Evolutionary conservation across 2,113 vertebrate species (phyloP).

Genomic region (Jacana jacana): DNA sequence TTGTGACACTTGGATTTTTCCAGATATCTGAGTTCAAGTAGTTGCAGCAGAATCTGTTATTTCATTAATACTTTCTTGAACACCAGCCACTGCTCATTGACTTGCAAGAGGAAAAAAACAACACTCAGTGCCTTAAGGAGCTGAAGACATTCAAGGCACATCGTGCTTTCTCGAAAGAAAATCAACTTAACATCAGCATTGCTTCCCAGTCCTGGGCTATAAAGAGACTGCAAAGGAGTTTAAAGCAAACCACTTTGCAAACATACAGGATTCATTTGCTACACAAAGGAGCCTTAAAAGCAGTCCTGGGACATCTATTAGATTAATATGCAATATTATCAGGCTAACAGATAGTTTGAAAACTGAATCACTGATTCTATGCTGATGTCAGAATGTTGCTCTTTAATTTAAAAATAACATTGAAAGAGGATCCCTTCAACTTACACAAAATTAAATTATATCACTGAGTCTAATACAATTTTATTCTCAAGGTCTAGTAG

Average conservation of each 20-base stretch:
- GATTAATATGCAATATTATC: background rate
- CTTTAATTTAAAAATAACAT: background rate
- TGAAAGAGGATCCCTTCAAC: background rate
- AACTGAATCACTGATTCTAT: background rate
- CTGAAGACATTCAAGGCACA: background rate
- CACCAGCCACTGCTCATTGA: background rate
- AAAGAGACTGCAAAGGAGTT: background rate
- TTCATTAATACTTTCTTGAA: background rate
- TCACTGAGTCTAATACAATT: background rate
- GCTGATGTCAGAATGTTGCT: background rate
- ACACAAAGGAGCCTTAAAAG: background rate
- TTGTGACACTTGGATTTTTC: background rate
- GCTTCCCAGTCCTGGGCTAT: background rate
- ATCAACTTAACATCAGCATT: background rate
- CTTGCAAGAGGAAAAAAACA: background rate
- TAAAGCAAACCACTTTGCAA: conserved; percentile 5
- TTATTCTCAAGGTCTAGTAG: background rate
- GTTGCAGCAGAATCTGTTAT: background rate
- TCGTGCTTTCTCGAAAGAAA: background rate
- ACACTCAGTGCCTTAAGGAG: background rate
- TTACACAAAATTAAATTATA: background rate
- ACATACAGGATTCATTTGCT: background rate
- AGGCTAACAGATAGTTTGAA: background rate
- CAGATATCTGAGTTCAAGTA: background rate
- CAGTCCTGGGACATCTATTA: background rate